Evolutionary conservation across 2,113 vertebrate genomes (phyloP), one percentile per base, ranked within the genome.

Genomic region (Hippocampus zosterae): DNA sequence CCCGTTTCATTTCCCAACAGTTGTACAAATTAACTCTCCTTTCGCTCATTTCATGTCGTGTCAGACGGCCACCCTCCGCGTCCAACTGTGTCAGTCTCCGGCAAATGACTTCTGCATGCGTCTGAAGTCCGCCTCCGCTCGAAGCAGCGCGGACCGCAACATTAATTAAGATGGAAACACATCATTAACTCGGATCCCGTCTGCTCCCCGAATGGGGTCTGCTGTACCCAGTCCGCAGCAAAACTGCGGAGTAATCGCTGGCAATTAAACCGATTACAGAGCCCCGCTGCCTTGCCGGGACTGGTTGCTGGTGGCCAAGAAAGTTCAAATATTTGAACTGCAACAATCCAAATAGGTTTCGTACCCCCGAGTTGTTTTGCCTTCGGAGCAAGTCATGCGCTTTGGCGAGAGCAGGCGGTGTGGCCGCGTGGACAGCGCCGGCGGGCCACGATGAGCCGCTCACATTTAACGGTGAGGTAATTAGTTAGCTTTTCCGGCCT

Each of bases 221-320:
- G 87, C 33, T 37, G 33, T 79, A 81, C 79, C 89, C 90, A 93
- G 91, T 60, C 57, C 91, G 89, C 89, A 90, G 88, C 82, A 89
- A 91, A 91, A 92, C 94, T 93, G 88, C 92, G 89, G 93, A 90
- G 93, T 94, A 95, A 95, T 96, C 95, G 95, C 94, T 91, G 94
- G 93, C 95, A 95, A 96, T 96, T 94, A 95, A 95, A 95, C 93
- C 92, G 95, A 96, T 97, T 96, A 95, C 92, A 94, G 92, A 87
- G 90, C 92, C 92, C 85, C 91, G 89, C 89, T 90, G 92, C 88
- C 86, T 84, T 74, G 84, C 88, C 85, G 75, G 75, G 69, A 73
- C 92, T 90, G 91, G 90, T 83, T 83, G 90, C 91, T 86, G 81
- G 81, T 88, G 86, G 79, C 88, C 90, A 91, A 89, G 65, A 88